Base-by-base conservation (phyloP, 2,888 invertebrate species). In the Pasiphila rectangulata region DNA sequence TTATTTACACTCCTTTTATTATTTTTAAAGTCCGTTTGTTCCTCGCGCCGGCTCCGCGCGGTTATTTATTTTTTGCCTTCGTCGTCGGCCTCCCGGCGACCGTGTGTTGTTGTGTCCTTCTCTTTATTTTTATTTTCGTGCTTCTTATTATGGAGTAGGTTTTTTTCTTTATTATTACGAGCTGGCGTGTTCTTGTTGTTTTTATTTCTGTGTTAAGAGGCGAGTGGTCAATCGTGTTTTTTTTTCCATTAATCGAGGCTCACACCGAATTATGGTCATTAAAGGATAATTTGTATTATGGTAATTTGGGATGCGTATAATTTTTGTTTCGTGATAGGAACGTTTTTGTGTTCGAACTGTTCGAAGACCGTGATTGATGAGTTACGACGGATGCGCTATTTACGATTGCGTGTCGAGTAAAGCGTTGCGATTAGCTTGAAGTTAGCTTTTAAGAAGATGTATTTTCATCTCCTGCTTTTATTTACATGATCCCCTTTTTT, bases 241-340 rank as follows among this genome's bases (percentile, higher is more conserved):
- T 77, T 80, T 83, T 80, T 74, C 9, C 62, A 76, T 85, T 81
- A 83, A 84, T 83, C 81, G 83, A 72, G 82, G 63, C 82, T 83
- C 85, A 78, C 84, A 83, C 83, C 79, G 83, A 84, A 87, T 88
- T 85, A 87, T 86, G 83, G 83, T 88, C 84, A 88, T 88, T 87
- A 88, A 83, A 85, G 84, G 82, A 87, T 87, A 88, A 87, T 88
- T 87, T 88, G 87, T 88, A 85, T 87, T 83, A 86, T 83, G 85
- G 83, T 87, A 83, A 87, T 87, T 82, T 86, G 72, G 81, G 83
- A 83, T 83, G 87, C 85, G 80, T 86, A 82, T 88, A 85, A 88
- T 86, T 86, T 81, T 81, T 78, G 83, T 83, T 82, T 82, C 84
- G 82, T 86, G 83, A 82, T 85, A 82, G 79, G 77, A 80, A 79